These are phyloP conservation scores for Ochlodes sylvanus DNA, from an alignment of 2,888 invertebrate genomes.

Conservation along the genomic window DNA sequence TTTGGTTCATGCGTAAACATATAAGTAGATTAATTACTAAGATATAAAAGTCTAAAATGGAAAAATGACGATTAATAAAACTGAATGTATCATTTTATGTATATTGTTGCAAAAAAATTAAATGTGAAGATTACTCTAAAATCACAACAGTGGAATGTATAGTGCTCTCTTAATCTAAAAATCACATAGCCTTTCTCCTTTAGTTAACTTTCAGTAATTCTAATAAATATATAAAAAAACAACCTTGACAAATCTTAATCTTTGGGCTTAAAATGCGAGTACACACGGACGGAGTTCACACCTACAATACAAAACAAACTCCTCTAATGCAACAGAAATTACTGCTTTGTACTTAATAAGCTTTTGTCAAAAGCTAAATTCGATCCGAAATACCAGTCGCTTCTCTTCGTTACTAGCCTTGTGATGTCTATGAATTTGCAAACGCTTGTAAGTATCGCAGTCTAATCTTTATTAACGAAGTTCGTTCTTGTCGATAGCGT, in stretches of 20 bases:
- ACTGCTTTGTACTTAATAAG: conserved; percentile 30
- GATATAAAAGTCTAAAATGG: conserved; percentile 12
- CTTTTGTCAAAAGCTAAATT: conserved; percentile 23
- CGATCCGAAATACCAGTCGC: not conserved
- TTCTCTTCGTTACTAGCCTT: not conserved
- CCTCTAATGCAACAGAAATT: conserved; percentile 24
- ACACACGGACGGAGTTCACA: conserved; percentile 19
- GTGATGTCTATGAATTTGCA: conserved; percentile 4
- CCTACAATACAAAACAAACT: conserved; percentile 16
- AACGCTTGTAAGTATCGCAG: not conserved
- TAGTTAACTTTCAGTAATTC: conserved; percentile 52
- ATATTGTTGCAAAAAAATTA: conserved; percentile 46
- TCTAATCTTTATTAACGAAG: not conserved
- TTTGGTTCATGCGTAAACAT: conserved; percentile 35
- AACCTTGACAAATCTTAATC: conserved; percentile 55
- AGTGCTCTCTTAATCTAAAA: conserved; percentile 74
- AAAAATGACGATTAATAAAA: conserved; percentile 23
- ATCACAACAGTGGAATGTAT: conserved; percentile 82
- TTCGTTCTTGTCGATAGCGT: not conserved
- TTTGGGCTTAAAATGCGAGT: conserved; percentile 72
- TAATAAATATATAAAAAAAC: conserved; percentile 51
- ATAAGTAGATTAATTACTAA: conserved; percentile 14
- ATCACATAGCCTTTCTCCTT: conserved; percentile 75
- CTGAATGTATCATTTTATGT: conserved; percentile 5
- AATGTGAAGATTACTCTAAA: conserved; percentile 65